Evolutionary conservation across 2,113 vertebrate genomes (phyloP).

Genomic region (Scophthalmus maximus): DNA sequence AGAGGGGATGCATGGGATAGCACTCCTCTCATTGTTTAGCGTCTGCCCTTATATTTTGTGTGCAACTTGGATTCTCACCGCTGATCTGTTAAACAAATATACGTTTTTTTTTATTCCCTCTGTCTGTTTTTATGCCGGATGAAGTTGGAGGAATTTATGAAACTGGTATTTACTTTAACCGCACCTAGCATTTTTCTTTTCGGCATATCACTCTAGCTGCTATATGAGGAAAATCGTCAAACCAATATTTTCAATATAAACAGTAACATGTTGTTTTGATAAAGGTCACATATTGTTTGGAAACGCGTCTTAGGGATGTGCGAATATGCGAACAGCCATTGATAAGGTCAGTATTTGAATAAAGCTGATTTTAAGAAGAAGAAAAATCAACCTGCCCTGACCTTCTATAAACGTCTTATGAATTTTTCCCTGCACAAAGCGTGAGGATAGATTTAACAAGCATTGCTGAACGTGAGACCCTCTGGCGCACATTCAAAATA

Average conservation of each 20-base stretch:
- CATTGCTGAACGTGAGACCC: not conserved
- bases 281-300: constrained; percentile 76
- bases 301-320: constrained; percentile 45
- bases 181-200: too few relatives aligned
- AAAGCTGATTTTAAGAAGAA: constrained; percentile 54
- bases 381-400: constrained; percentile 45
- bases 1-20: constrained; percentile 38
- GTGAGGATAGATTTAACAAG: constrained; percentile 33
- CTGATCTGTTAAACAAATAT: not conserved
- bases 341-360: constrained; percentile 84
- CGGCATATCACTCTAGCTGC: not conserved
- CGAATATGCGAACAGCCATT: constrained; percentile 71
- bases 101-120: not conserved
- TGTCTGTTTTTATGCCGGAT: constrained; percentile 1
- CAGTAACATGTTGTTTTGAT: constrained; percentile 53
- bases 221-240: constrained; percentile 30
- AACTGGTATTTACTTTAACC: constrained; percentile 23
- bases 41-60: constrained; percentile 17
- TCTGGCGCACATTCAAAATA: not conserved
- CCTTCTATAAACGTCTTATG: constrained; percentile 67
- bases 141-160: constrained; percentile 2
- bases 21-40: constrained; percentile 20
- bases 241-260: constrained; percentile 23
- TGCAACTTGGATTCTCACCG: not conserved
- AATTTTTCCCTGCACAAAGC: not conserved